Evolutionary conservation across 2,888 invertebrate genomes (phyloP).

Genomic region (Tholera decimalis): DNA sequence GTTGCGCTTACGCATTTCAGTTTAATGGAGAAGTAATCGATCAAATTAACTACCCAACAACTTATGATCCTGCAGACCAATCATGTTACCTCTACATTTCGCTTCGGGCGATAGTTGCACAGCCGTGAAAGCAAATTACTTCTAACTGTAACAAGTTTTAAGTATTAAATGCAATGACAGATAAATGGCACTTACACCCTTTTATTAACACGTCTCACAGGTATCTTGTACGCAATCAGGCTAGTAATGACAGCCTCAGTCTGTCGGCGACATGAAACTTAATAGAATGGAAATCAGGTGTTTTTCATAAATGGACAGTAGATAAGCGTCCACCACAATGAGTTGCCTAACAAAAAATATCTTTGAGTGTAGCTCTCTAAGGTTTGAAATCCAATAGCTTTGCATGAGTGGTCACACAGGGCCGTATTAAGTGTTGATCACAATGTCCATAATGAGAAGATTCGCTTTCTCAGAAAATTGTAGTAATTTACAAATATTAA

Average conservation of each 20-base stretch:
- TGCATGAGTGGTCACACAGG: conserved; percentile 3
- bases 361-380: not conserved
- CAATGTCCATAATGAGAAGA: not conserved
- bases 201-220: conserved; percentile 32
- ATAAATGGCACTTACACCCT: conserved; percentile 30
- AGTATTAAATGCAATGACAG: conserved; percentile 47
- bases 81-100: conserved; percentile 19
- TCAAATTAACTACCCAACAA: conserved; percentile 18
- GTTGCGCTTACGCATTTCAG: conserved; percentile 3
- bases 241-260: conserved; percentile 69
- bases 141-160: conserved; percentile 10
- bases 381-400: conserved; percentile 21
- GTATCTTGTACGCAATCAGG: conserved; percentile 57
- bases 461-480: not conserved
- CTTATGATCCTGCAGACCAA: conserved; percentile 37
- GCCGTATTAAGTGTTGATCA: conserved; percentile 1
- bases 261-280: conserved; percentile 68
- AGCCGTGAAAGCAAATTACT: conserved; percentile 25
- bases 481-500: conserved; percentile 26
- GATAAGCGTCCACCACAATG: conserved; percentile 14
- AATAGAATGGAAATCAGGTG: conserved; percentile 76
- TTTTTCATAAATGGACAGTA: conserved; percentile 65
- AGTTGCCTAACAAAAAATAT: not conserved
- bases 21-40: conserved; percentile 19
- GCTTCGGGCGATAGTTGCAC: conserved; percentile 33